Percentiles rank a stretch among this genome's conserved stretches.
Conservation (phyloP, 2,888 invertebrate species). For the Iphiclides podalirius region DNA sequence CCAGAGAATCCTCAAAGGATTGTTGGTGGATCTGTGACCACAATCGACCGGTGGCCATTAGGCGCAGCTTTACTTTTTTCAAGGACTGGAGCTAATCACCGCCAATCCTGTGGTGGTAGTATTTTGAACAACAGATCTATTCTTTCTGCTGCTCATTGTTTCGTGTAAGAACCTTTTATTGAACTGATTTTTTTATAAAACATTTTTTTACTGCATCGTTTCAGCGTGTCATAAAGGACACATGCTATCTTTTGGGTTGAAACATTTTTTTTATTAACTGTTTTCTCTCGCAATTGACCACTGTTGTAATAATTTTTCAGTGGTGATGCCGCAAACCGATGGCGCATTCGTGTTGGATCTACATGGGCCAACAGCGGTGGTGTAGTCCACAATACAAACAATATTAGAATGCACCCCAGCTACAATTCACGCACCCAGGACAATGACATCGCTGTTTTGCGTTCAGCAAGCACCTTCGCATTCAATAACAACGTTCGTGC, state of each 20-base stretch:
- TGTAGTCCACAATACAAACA: constrained; percentile 24
- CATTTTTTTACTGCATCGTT: too few species aligned
- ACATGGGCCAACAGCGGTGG: constrained; percentile 28
- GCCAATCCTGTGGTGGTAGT: constrained; percentile 34
- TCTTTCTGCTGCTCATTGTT: constrained; percentile 47
- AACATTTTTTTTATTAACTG: too few species aligned
- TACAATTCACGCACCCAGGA: constrained; percentile 34
- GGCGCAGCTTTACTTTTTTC: constrained; percentile 32
- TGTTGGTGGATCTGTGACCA: constrained; percentile 43
- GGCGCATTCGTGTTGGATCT: constrained; percentile 14
- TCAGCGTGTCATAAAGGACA: too few species aligned
- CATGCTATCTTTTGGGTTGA: too few species aligned
- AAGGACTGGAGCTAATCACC: constrained; percentile 20
- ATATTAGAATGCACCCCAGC: constrained; percentile 32
- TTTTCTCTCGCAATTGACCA: too few species aligned
- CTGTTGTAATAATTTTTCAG: too few species aligned
- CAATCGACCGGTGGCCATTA: constrained; percentile 32
- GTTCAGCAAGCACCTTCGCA: constrained; percentile 18
- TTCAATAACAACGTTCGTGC: constrained; percentile 27
- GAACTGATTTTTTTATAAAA: too few species aligned
- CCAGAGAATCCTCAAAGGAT: constrained; percentile 33
- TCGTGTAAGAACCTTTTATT: too few species aligned
- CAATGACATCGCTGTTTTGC: constrained; percentile 41
- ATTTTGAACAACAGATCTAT: constrained; percentile 41
- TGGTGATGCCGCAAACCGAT: constrained; percentile 14